Conservation (phyloP, 1,140 invertebrate species). For the Helicoverpa zea region DNA sequence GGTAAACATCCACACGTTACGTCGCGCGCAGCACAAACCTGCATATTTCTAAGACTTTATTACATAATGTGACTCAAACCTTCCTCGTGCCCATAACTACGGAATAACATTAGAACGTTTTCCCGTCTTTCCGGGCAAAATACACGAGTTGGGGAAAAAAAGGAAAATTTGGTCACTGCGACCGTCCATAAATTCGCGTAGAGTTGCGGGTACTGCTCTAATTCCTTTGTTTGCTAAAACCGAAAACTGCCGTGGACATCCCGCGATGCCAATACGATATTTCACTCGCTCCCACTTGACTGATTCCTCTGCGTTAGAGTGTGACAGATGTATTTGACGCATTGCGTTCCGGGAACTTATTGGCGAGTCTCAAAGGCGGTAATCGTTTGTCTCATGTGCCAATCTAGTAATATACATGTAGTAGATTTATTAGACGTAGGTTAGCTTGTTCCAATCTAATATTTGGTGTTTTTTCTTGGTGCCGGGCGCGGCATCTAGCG, state of each 20-base stretch:
- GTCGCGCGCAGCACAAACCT: constrained; percentile 35
- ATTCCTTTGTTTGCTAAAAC: constrained; percentile 81
- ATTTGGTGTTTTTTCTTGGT: constrained; percentile 53
- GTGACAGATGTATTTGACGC: constrained; percentile 68
- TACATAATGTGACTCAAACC: constrained; percentile 50
- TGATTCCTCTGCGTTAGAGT: constrained; percentile 67
- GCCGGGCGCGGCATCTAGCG: constrained; percentile 60
- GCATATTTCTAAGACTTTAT: constrained; percentile 50
- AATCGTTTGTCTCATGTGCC: constrained; percentile 62
- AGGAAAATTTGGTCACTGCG: constrained; percentile 73
- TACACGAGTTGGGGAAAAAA: constrained; percentile 58
- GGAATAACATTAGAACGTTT: constrained; percentile 56
- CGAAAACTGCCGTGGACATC: constrained; percentile 70
- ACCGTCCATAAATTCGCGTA: constrained; percentile 71
- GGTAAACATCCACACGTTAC: constrained; percentile 28
- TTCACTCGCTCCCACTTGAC: constrained; percentile 77
- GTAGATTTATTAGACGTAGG: constrained; percentile 58
- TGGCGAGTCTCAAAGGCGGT: constrained; percentile 58
- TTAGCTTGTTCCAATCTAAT: constrained; percentile 53
- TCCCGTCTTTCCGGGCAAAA: constrained; percentile 52
- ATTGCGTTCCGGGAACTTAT: constrained; percentile 60
- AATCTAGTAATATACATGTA: constrained; percentile 58
- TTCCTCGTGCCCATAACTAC: constrained; percentile 46
- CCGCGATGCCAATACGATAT: constrained; percentile 64
- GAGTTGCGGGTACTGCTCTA: constrained; percentile 68